Evolutionary conservation across 2,888 invertebrate genomes (phyloP).

Genomic region (Ophonus ardosiacus): DNA sequence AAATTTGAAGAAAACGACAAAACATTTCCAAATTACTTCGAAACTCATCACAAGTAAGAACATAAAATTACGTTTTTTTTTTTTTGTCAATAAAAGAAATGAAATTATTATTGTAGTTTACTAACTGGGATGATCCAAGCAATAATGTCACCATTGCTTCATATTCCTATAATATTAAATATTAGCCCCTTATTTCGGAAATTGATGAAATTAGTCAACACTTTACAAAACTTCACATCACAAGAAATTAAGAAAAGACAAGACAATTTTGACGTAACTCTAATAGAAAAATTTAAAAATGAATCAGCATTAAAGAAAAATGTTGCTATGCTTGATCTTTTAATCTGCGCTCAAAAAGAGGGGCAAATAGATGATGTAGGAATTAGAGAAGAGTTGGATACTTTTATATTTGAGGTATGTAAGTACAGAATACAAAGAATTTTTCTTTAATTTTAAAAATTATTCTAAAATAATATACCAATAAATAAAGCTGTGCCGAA

Average conservation of each 20-base stretch:
- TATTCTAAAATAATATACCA: too few relatives aligned
- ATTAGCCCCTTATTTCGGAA: not conserved
- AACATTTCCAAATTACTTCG: slow-evolving; percentile 76
- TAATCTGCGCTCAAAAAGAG: slow-evolving; percentile 24
- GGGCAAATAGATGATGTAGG: slow-evolving; percentile 56
- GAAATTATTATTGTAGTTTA: too few relatives aligned
- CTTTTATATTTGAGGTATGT: slow-evolving; percentile 55
- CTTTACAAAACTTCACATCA: slow-evolving; percentile 61
- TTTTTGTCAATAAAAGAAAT: too few relatives aligned
- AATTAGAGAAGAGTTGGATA: slow-evolving; percentile 58
- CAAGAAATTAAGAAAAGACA: slow-evolving; percentile 54
- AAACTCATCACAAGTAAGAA: slow-evolving; percentile 75
- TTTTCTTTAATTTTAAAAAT: too few relatives aligned
- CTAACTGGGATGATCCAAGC: too few relatives aligned
- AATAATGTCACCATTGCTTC: too few relatives aligned
- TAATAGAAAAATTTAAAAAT: slow-evolving; percentile 23
- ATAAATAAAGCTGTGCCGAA: too few relatives aligned
- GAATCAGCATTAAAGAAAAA: slow-evolving; percentile 23
- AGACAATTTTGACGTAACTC: slow-evolving; percentile 64
- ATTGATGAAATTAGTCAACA: slow-evolving; percentile 71
- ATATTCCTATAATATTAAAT: too few relatives aligned
- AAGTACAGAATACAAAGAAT: too few relatives aligned
- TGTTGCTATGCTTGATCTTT: slow-evolving; percentile 43
- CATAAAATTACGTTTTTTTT: not conserved
- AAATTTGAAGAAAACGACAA: slow-evolving; percentile 75